Evolutionary conservation across 2,113 vertebrate genomes (phyloP).

Genomic region (Tupaia tana): DNA sequence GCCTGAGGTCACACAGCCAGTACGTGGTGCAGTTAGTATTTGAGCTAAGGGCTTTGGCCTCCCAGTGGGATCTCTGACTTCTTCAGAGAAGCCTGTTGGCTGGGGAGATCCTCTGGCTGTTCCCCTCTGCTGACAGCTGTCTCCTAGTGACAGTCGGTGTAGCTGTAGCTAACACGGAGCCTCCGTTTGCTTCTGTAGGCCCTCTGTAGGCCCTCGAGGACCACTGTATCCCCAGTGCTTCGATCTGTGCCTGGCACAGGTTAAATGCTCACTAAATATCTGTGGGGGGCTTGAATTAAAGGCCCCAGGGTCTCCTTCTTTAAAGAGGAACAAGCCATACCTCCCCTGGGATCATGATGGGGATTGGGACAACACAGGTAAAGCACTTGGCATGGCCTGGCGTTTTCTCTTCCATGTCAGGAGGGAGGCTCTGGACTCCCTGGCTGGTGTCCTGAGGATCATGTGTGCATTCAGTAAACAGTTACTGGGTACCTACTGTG

Average conservation of each 20-base stretch:
- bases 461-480: background rate
- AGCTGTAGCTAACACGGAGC: fast-evolving
- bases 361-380: fast-evolving
- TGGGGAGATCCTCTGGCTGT: background rate
- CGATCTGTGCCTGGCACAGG: background rate
- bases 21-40: background rate
- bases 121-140: background rate
- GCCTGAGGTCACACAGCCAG: background rate
- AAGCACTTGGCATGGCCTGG: background rate
- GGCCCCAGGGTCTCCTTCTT: background rate
- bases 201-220: background rate
- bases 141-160: background rate
- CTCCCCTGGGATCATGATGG: background rate
- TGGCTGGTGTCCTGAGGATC: background rate
- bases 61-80: background rate
- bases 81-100: background rate
- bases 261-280: background rate
- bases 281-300: background rate
- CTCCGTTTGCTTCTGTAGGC: background rate
- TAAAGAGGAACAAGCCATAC: background rate
- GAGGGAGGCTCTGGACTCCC: background rate
- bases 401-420: background rate
- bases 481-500: background rate
- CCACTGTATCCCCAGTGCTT: background rate
- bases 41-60: background rate